Evolutionary conservation across 2,113 vertebrate genomes (phyloP).

Genomic region (Festucalex cinctus): DNA sequence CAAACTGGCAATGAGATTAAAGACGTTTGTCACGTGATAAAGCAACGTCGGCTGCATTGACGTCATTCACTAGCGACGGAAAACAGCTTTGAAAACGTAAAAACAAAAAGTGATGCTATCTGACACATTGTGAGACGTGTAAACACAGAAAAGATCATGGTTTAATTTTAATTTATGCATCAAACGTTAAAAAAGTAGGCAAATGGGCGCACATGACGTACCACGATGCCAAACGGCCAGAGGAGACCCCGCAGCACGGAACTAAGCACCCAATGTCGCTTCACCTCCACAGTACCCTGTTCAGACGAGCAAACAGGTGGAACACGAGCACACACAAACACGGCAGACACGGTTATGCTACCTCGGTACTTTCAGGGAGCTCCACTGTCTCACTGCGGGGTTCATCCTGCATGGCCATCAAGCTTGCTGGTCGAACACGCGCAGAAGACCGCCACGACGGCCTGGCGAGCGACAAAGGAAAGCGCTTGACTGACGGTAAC

Average conservation of each 20-base stretch:
- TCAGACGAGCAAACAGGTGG: background rate
- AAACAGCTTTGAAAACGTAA: background rate
- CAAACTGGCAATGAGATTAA: no score
- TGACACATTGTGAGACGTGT: no score
- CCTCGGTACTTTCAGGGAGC: conserved; percentile 15
- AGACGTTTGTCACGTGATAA: background rate
- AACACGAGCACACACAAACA: background rate
- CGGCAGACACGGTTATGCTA: conserved; percentile 3
- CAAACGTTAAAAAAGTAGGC: no score
- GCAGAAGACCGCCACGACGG: background rate
- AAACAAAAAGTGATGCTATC: background rate
- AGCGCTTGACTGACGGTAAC: background rate
- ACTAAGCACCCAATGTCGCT: conserved; percentile 41
- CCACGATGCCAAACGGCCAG: conserved; percentile 70
- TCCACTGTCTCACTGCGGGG: conserved; percentile 17
- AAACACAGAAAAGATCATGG: no score
- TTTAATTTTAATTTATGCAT: no score
- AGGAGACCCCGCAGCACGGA: conserved; percentile 54
- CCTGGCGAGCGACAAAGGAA: background rate
- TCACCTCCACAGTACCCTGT: conserved; percentile 45
- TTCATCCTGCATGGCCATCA: conserved; percentile 44
- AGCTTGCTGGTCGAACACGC: conserved; percentile 14
- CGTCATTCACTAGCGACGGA: background rate
- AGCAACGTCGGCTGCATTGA: background rate
- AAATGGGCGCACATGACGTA: conserved; percentile 31